Conservation (phyloP, 2,888 invertebrate genomes). For the Reticulitermes lucifugus region DNA sequence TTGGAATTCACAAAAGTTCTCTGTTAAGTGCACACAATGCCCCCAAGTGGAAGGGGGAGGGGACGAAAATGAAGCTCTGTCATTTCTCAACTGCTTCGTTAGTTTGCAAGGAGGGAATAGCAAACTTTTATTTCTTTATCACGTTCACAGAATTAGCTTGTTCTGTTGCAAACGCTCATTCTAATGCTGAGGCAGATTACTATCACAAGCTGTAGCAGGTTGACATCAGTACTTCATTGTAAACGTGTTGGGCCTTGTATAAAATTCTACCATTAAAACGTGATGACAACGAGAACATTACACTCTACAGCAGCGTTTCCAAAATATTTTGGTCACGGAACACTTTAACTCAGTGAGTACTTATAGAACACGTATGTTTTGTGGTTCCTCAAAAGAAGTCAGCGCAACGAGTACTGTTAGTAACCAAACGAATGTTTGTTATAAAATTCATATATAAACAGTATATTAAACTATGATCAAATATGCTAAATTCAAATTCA, state of each 20-base stretch:
- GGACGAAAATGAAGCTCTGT: conserved; percentile 28
- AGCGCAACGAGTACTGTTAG: too few relatives aligned
- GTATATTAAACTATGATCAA: too few relatives aligned
- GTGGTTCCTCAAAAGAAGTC: too few relatives aligned
- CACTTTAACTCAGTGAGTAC: too few relatives aligned
- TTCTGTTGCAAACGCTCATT: neutral
- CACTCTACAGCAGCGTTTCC: too few relatives aligned
- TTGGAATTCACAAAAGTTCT: conserved; percentile 42
- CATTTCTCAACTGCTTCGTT: conserved; percentile 42
- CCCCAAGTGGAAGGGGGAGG: conserved; percentile 9
- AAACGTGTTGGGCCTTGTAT: neutral
- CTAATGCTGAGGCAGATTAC: neutral
- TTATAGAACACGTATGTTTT: too few relatives aligned
- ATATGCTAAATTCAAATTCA: too few relatives aligned
- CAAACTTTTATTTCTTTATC: conserved; percentile 1
- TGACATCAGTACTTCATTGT: neutral
- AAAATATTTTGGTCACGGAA: too few relatives aligned
- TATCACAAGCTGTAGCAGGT: neutral
- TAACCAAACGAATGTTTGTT: too few relatives aligned
- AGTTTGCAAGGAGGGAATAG: conserved; percentile 22
- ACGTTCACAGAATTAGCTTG: conserved; percentile 17
- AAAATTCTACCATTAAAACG: neutral
- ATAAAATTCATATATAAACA: too few relatives aligned
- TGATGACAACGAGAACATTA: too few relatives aligned
- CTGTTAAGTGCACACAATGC: conserved; percentile 40